Conservation (phyloP, 2,113 vertebrate genomes). For the Anguilla japonica region DNA sequence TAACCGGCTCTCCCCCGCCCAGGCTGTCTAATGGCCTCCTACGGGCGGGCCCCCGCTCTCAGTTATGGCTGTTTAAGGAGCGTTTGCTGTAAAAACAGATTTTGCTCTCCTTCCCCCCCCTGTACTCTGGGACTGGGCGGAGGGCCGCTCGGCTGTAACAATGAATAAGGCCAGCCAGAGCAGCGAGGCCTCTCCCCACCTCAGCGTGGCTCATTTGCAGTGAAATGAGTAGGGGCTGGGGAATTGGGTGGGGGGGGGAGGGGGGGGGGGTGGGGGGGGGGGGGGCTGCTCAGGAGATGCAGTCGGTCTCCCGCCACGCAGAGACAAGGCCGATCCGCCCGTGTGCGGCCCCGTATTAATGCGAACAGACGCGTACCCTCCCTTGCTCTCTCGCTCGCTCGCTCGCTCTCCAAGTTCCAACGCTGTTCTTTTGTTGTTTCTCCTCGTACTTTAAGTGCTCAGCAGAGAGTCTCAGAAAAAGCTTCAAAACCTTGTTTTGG, state of each 20-base stretch:
- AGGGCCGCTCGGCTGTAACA: slow-evolving; percentile 24
- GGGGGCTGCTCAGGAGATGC: slow-evolving; percentile 5
- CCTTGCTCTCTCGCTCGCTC: not conserved
- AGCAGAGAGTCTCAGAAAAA: not conserved
- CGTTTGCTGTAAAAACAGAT: slow-evolving; percentile 6
- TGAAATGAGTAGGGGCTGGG: slow-evolving; percentile 9
- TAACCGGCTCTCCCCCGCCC: not conserved
- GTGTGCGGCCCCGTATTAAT: not conserved
- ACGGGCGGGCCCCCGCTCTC: not conserved
- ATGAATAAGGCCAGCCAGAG: not conserved
- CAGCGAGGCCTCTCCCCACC: not conserved
- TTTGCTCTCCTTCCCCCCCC: not conserved
- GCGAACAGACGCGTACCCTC: not conserved
- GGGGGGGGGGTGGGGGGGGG: not conserved
- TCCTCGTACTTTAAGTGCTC: not conserved
- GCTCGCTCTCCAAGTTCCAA: not conserved
- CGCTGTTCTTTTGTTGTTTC: not conserved
- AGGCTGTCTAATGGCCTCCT: not conserved
- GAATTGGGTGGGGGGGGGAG: not conserved
- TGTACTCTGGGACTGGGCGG: slow-evolving; percentile 24
- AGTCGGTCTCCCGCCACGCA: not conserved
- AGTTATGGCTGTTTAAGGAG: not conserved
- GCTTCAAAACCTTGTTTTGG: not conserved
- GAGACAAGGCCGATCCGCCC: not conserved
- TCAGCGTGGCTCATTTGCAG: not conserved